phyloP scores from a whole-genome alignment of 2,888 invertebrate genomes.

The Catocala sponsa region DNA sequence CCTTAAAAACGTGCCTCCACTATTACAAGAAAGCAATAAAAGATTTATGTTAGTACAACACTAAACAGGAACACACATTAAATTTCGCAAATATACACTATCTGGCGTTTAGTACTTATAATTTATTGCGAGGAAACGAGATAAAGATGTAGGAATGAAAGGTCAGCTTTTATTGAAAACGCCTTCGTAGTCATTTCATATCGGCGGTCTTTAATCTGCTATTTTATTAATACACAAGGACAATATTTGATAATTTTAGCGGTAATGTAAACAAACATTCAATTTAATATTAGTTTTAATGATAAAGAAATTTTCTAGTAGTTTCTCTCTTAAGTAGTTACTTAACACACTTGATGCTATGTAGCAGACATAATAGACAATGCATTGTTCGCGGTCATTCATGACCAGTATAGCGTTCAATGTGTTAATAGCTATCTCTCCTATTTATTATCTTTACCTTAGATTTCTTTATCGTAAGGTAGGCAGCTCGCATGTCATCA shows the following conservation, averaged over 20 bases:
- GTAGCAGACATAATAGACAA: too few relatives aligned
- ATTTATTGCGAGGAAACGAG: conserved; percentile 21
- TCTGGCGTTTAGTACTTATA: conserved; percentile 14
- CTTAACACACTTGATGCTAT: too few relatives aligned
- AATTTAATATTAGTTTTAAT: too few relatives aligned
- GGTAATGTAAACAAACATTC: background rate
- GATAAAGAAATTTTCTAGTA: background rate
- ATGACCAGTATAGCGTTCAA: too few relatives aligned
- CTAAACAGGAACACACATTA: conserved; percentile 5
- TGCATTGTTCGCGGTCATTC: too few relatives aligned
- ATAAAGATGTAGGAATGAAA: conserved; percentile 22
- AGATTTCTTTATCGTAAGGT: too few relatives aligned
- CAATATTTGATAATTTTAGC: conserved; percentile 8
- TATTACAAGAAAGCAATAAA: background rate
- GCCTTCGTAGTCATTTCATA: conserved; percentile 17
- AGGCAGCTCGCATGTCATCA: too few relatives aligned
- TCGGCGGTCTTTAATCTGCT: conserved; percentile 21
- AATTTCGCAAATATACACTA: conserved; percentile 12
- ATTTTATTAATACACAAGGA: conserved; percentile 20
- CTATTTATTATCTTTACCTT: too few relatives aligned
- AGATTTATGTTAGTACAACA: background rate
- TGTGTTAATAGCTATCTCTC: too few relatives aligned
- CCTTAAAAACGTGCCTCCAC: too few relatives aligned
- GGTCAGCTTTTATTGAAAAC: conserved; percentile 31
- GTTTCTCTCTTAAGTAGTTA: background rate